phyloP scores from a whole-genome alignment of 2,888 invertebrate genomes.

The Nasonia oneida region DNA sequence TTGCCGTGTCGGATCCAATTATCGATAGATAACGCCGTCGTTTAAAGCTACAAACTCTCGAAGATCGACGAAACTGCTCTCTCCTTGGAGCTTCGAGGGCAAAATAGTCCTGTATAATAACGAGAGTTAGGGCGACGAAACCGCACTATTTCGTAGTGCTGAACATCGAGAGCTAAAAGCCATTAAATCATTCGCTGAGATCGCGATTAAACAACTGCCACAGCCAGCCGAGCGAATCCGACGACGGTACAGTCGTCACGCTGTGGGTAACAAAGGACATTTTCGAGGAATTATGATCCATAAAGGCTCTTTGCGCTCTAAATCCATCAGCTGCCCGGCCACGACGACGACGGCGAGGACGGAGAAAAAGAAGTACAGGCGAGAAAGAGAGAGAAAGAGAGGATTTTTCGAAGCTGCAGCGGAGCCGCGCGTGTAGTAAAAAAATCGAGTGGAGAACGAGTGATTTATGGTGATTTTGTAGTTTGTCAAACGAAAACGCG shows the following conservation, averaged over 20 bases:
- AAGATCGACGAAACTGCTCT: slow-evolving; percentile 2
- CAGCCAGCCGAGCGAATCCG: background rate
- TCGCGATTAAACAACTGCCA: slow-evolving; percentile 4
- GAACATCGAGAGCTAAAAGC: background rate
- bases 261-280: slow-evolving; percentile 14
- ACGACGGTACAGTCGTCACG: background rate
- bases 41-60: slow-evolving; percentile 12
- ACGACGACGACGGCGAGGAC: background rate
- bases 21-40: background rate
- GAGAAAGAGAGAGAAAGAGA: too few relatives aligned
- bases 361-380: background rate
- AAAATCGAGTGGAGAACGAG: slow-evolving; percentile 15
- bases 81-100: background rate
- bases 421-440: too few relatives aligned
- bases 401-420: background rate
- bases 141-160: too few relatives aligned
- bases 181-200: slow-evolving; percentile 1
- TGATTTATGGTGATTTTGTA: slow-evolving; percentile 69
- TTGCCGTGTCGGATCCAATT: slow-evolving; percentile 49
- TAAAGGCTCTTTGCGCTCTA: slow-evolving; percentile 19
- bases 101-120: too few relatives aligned
- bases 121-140: too few relatives aligned
- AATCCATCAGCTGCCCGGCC: slow-evolving; percentile 35
- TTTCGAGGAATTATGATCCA: slow-evolving; percentile 37
- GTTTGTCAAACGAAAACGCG: slow-evolving; percentile 62